Percentiles rank a stretch among this genome's conserved stretches.
Conservation (phyloP, 2,113 vertebrate genomes). For the Psittacula cyanocephala region DNA sequence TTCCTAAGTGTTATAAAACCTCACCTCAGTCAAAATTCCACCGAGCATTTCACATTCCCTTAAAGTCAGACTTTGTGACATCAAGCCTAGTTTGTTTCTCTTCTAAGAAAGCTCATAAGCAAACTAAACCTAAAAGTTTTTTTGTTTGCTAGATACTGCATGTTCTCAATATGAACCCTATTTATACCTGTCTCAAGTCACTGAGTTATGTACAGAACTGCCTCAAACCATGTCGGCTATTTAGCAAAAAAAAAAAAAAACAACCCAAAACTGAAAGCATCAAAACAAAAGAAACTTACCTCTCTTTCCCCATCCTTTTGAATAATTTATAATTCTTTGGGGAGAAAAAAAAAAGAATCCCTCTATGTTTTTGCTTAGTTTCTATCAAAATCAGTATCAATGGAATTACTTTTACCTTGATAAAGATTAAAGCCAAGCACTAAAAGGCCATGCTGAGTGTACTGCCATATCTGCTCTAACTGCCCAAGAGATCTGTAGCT, state of each 20-base stretch:
- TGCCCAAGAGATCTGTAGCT: conserved; percentile 30
- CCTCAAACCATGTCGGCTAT: neutral
- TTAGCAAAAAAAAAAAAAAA: neutral
- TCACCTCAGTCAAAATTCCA: neutral
- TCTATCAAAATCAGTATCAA: neutral
- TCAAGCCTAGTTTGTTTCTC: neutral
- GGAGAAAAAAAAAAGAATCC: neutral
- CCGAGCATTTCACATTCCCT: neutral
- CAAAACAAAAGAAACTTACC: accelerated
- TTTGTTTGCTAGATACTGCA: neutral
- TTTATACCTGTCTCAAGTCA: neutral
- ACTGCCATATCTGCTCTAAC: conserved; percentile 20
- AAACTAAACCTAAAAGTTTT: neutral
- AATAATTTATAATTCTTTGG: neutral
- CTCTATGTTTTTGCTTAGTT: neutral
- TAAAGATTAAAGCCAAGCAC: conserved; percentile 18
- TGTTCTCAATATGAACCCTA: neutral
- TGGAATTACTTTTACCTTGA: conserved; percentile 21
- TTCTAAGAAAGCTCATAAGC: neutral
- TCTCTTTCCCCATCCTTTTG: neutral
- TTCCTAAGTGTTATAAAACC: neutral
- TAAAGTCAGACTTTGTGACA: neutral
- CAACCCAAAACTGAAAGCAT: neutral
- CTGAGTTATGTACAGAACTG: neutral
- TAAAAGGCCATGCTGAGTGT: neutral